These are phyloP conservation scores for Archocentrus centrarchus DNA, from an alignment of 2,113 vertebrate species.

Conservation along the genomic window DNA sequence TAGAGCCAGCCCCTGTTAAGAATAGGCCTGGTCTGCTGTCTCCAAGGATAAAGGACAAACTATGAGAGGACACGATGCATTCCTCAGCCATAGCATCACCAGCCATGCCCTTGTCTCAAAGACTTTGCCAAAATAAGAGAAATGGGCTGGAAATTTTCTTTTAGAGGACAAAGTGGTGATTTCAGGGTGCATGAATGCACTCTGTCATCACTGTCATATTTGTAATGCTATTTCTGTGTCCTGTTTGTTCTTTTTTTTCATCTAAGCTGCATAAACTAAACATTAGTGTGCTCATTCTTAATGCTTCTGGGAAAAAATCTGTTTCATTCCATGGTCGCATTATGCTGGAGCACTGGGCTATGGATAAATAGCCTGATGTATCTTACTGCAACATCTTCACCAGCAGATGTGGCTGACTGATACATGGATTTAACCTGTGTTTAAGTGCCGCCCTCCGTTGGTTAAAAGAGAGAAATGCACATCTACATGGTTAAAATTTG, in stretches of 20 bases:
- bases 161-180: constrained; percentile 34
- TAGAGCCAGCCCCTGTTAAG: constrained; percentile 52
- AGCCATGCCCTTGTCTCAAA: constrained; percentile 63
- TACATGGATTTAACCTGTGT: constrained; percentile 23
- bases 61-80: constrained; percentile 59
- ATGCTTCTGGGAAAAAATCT: constrained; percentile 20
- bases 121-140: constrained; percentile 58
- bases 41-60: constrained; percentile 60
- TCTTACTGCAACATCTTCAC: constrained; percentile 9
- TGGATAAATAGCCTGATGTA: constrained; percentile 27
- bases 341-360: neutral
- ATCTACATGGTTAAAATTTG: neutral
- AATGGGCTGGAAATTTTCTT: constrained; percentile 23
- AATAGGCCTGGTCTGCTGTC: constrained; percentile 55
- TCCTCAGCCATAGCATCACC: constrained; percentile 59
- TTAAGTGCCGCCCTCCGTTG: constrained; percentile 59
- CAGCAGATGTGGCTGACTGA: neutral
- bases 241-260: constrained; percentile 9
- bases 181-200: constrained; percentile 15
- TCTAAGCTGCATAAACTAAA: constrained; percentile 37
- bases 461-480: constrained; percentile 54
- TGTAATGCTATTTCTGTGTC: constrained; percentile 29
- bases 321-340: constrained; percentile 24
- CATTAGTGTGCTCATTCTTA: constrained; percentile 34
- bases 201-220: constrained; percentile 14